phyloP scores from a whole-genome alignment of 2,797 vertebrate species.

The Sylvia borin region DNA sequence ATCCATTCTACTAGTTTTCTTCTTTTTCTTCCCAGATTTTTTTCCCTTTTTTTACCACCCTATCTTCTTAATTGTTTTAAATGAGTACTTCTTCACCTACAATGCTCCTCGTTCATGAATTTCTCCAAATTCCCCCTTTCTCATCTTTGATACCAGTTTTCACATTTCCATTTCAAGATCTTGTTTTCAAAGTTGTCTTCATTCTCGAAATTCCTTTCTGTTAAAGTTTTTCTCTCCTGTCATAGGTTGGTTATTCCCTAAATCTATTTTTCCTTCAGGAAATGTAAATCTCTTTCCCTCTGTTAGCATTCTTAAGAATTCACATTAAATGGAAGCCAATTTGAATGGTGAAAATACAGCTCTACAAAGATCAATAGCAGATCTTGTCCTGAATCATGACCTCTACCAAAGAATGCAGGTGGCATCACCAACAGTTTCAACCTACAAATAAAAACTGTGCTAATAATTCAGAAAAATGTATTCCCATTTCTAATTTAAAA shows the following conservation, averaged over 20 bases:
- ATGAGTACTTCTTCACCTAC: background rate
- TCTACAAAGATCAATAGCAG: background rate
- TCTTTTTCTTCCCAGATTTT: background rate
- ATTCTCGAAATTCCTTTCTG: background rate
- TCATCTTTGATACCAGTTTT: background rate
- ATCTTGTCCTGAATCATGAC: background rate
- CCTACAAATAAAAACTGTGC: background rate
- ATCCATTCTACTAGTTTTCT: background rate
- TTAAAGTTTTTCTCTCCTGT: background rate
- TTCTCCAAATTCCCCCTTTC: background rate
- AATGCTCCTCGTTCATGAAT: background rate
- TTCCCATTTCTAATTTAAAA: background rate
- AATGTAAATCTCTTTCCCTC: background rate
- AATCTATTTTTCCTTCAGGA: background rate
- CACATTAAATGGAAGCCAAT: background rate
- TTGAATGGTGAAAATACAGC: background rate
- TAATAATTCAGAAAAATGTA: slow-evolving; percentile 7
- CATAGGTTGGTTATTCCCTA: background rate
- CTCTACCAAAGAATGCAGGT: background rate
- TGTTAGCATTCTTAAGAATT: background rate
- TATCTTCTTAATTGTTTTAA: background rate
- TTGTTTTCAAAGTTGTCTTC: background rate
- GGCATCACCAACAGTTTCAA: background rate
- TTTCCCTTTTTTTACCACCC: background rate
- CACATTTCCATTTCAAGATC: background rate